Conservation (phyloP, 2,888 invertebrate species). For the Calephelis perditalis region DNA sequence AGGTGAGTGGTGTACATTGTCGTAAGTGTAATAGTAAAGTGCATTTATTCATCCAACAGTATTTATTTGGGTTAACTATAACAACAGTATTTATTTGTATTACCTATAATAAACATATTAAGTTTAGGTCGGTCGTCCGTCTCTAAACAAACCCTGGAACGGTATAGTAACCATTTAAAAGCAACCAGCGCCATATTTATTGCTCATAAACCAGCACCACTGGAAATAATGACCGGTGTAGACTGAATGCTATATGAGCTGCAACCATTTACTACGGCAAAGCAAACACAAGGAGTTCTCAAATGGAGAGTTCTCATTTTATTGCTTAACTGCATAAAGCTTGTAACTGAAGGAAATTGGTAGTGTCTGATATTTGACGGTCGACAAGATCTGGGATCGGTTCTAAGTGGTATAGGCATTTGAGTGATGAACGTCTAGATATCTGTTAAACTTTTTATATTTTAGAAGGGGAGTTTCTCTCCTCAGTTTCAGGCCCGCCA, state of each 20-base stretch:
- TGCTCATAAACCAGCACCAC: slow-evolving; percentile 25
- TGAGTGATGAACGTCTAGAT: too few species aligned
- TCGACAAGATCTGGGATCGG: not conserved
- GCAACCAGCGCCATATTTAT: slow-evolving; percentile 24
- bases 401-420: not conserved
- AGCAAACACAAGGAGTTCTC: slow-evolving; percentile 13
- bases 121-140: not conserved
- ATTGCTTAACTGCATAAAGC: slow-evolving; percentile 14
- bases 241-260: slow-evolving; percentile 25
- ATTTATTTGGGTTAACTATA: not conserved
- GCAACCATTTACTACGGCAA: slow-evolving; percentile 13
- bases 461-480: too few species aligned
- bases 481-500: too few species aligned
- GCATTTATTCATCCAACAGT: too few species aligned
- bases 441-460: too few species aligned
- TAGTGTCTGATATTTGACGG: slow-evolving; percentile 8
- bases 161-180: slow-evolving; percentile 19
- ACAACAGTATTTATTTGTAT: not conserved
- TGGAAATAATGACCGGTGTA: slow-evolving; percentile 25
- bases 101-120: not conserved
- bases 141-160: slow-evolving; percentile 14
- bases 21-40: too few species aligned
- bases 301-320: slow-evolving; percentile 18
- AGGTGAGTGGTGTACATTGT: too few species aligned
- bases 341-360: not conserved